Evolutionary conservation across 2,888 invertebrate species (phyloP).

Genomic region (Podabrus alpinus): DNA sequence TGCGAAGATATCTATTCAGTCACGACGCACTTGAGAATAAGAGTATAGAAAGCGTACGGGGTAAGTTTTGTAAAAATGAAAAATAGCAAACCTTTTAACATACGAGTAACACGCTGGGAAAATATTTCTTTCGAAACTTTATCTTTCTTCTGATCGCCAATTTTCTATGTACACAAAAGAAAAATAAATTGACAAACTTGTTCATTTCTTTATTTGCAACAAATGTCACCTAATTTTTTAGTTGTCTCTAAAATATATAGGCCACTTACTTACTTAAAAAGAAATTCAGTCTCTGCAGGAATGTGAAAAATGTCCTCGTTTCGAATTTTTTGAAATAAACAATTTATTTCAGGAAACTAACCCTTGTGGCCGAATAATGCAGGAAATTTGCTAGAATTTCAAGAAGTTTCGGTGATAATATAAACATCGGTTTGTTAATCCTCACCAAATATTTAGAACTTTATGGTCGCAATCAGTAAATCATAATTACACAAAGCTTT

Average conservation of each 20-base stretch:
- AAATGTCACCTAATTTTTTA: neutral
- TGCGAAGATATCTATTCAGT: conserved; percentile 21
- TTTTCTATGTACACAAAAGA: neutral
- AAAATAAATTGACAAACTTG: neutral
- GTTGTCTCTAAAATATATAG: neutral
- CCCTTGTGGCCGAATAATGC: neutral
- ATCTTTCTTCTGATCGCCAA: neutral
- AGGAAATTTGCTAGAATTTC: neutral
- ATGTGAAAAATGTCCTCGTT: neutral
- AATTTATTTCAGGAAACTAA: neutral
- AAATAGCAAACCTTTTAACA: neutral
- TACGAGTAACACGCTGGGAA: neutral
- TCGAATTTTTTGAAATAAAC: neutral
- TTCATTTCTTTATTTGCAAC: neutral
- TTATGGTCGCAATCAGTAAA: neutral
- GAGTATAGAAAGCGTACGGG: conserved; percentile 2
- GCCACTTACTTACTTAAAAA: neutral
- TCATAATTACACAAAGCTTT: neutral
- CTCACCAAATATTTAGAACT: neutral
- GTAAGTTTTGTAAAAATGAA: neutral
- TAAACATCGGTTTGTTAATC: neutral
- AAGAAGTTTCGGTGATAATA: neutral
- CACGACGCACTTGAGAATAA: conserved; percentile 16
- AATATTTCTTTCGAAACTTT: neutral
- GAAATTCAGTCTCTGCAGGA: neutral